Percentiles rank a stretch among this genome's conserved stretches.
Conservation (phyloP, 2,797 vertebrate genomes). For the Pempheris klunzingeri region DNA sequence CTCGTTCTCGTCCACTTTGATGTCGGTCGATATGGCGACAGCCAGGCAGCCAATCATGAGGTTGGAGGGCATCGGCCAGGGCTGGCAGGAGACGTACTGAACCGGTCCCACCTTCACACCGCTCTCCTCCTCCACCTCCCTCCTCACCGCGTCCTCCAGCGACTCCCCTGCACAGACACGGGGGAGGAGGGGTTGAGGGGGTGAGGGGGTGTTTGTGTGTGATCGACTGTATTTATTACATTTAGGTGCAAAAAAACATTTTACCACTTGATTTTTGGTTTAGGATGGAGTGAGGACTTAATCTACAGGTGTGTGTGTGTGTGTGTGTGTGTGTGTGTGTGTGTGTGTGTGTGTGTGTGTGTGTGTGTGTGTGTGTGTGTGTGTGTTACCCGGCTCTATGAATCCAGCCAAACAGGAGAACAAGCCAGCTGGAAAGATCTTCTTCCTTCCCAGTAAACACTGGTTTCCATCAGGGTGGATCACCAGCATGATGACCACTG, state of each 20-base stretch:
- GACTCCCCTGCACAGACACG: constrained; percentile 86
- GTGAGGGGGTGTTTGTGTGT: too few species aligned
- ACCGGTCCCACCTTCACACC: constrained; percentile 91
- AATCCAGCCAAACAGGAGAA: constrained; percentile 97
- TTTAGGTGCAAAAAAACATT: too few species aligned
- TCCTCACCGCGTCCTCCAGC: constrained; percentile 92
- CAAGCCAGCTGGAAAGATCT: constrained; percentile 89
- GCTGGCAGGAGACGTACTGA: constrained; percentile 92
- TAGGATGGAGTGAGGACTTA: too few species aligned
- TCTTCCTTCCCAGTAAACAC: constrained; percentile 95
- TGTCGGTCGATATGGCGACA: constrained; percentile 90
- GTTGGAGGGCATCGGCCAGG: constrained; percentile 97
- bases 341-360: too few species aligned
- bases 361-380: neutral
- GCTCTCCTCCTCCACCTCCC: constrained; percentile 95
- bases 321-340: too few species aligned
- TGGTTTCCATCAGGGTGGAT: constrained; percentile 94
- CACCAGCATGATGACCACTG: constrained; percentile 97
- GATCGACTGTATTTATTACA: too few species aligned
- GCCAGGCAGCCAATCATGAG: constrained; percentile 96
- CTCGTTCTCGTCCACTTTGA: constrained; percentile 93
- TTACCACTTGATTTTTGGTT: too few species aligned
- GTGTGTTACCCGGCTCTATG: constrained; percentile 91
- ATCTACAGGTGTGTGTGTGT: too few species aligned
- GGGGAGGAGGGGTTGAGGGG: too few species aligned